Base-by-base conservation (phyloP, 2,113 vertebrate species). In the Arothron firmamentum region DNA sequence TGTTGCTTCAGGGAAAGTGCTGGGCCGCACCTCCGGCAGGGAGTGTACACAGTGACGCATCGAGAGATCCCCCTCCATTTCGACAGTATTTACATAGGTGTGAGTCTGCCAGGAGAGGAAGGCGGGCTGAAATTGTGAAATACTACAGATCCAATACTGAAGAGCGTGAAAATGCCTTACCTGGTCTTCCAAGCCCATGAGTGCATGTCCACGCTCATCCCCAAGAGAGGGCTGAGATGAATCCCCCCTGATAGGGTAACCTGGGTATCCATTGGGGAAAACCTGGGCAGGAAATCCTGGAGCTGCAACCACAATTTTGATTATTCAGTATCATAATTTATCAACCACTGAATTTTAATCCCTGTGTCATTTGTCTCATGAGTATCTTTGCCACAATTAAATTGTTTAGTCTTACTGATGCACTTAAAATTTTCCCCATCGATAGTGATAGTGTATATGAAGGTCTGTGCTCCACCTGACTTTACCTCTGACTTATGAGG, bases 1-100 rank as follows among this genome's bases (percentile, higher is more conserved):
- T 6, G 87, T 62, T 12, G 89, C 70, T 67, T 92, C 92, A 1
- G 92, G 88, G 67, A 94, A 92, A 72, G 94, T 76, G 68, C 78
- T 85, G 34, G 91, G 90, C 65, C 91, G 90, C 59, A 90, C 93
- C 88, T 97, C 96, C 3, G 96, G 94, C 78, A 98, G 78, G 46
- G 95, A 90, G 90, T 96, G 95, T 74, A 95, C 89, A 82, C 94
- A 94, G 73, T 94, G 94, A 46, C 91, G 93, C 84, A 92, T 92
- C 58, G 92, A 89, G 83, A 88, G 90, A 65, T 96, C 95, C 55
- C 92, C 96, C 60, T 98, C 94, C 23, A 93, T 90, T 34, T 85
- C 92, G 46, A 94, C 92, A 19, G 95, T 97, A 85, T 98, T 99
- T 72, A 99, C 95, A 52, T 99, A 99, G 41, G 96, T 99, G 88